Base-by-base conservation (phyloP, 2,113 vertebrate species). In the Ailuropoda melanoleuca region DNA sequence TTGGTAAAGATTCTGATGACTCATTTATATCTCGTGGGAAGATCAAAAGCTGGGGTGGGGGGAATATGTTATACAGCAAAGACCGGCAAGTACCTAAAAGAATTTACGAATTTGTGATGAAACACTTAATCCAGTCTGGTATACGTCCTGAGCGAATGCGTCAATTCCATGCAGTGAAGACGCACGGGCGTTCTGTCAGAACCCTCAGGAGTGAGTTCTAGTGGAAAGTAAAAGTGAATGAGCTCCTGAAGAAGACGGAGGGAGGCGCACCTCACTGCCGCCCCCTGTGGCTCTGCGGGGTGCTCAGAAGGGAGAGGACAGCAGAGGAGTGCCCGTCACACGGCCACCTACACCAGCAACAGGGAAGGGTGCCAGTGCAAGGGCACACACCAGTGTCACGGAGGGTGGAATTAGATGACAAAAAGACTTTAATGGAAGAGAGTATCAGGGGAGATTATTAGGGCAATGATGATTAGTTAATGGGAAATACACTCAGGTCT, bases 1-100 rank as follows among this genome's bases (percentile, higher is more conserved):
- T 80, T 26, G 17, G 34, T 39, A 39, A 62, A 39, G 39, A 60
- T 68, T 87, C 26, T 95, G 74, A 81, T 92, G 93, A 97, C 53
- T 97, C 95, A 92, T 87, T 77, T 97, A 39, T 93, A 50, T 95
- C 64, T 31, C 66, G 80, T 72, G 90, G 89, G 92, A 92, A 86
- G 92, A 90, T 92, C 78, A 81, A 95, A 72, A 81, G 48, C 82
- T 56, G 55, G 46, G 60, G 29, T 72, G 31, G 55, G 58, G 34
- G 56, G 89, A 90, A 77, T 19, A 86, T 81, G 77, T 77, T 50
- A 75, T 68, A 64, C 64, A 85, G 31, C 19, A 64, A 93, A 93
- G 43, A 80, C 29, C 39, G 78, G 39, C 88, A 95, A 58, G 50
- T n/a, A 58, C 29, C 60, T 92, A 58, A 94, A 93, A 74, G 13